Base-by-base conservation (phyloP, 2,888 invertebrate species). In the Malthinus flaveolus region DNA sequence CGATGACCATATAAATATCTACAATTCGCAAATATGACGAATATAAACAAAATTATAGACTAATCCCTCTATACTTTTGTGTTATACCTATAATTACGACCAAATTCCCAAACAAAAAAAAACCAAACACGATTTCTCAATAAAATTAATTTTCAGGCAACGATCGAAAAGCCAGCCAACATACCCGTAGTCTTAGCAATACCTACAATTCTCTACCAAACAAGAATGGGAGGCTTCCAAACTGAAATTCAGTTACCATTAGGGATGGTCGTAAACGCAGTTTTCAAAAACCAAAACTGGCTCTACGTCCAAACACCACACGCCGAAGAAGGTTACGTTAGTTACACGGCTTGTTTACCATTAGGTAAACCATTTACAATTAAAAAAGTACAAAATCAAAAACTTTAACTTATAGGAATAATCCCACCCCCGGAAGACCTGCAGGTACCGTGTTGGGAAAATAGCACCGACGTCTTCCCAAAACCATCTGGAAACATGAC, bases 271-370 rank as follows among this genome's bases (percentile, higher is more conserved):
- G 91, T 93, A 8, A 93, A 93, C 75, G 92, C 91, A 0, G 89
- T 93, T 23, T 93, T 92, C 76, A 91, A 91, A 76, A 91, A 90
- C 71, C 87, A 91, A 68, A 87, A 87, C 69, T 93, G 93, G 93
- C 78, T 93, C 34, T 93, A 91, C 72, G 91, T 89, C 11, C 91
- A 92, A 76, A 93, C 92, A 1, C 91, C 92, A 1, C 93, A 92
- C 67, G 90, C 88, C 0, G 88, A 91, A 66, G 92, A 92, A 74
- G 93, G 93, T 0, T 93, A 92, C 69, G 88, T 93, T 13, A 83
- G 86, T 62, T 91, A 91, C 64, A 83, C 85, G 10, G 87, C 90
- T 1, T 92, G 92, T 72, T 75, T 92, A 62, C 92, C 92, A 1
- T 77, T 93, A 49, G 92, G 92, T 76, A 48, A 48, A 23, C 10